These are phyloP conservation scores for Euleptes europaea DNA, from an alignment of 2,113 vertebrate genomes.

Conservation along the genomic window DNA sequence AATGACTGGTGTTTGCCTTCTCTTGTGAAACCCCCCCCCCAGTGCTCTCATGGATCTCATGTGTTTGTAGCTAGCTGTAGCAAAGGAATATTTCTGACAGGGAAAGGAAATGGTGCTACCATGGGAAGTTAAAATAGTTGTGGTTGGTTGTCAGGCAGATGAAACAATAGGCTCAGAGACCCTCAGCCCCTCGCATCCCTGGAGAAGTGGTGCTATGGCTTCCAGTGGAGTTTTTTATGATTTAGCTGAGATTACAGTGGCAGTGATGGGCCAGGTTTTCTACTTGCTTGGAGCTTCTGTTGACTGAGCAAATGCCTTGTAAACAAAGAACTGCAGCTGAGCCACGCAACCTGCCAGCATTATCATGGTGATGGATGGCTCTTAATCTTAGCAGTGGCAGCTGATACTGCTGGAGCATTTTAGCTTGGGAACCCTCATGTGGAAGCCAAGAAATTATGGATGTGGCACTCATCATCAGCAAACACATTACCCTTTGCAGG, in stretches of 20 bases:
- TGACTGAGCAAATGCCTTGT: neutral
- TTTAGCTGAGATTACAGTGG: neutral
- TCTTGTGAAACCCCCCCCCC: no score
- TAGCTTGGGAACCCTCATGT: conserved; percentile 8
- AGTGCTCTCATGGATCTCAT: no score
- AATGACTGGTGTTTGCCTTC: no score
- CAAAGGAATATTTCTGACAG: neutral
- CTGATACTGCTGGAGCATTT: conserved; percentile 11
- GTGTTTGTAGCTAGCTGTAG: neutral
- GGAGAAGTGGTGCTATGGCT: neutral
- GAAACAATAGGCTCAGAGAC: neutral
- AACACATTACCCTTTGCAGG: conserved; percentile 12
- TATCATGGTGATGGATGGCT: conserved; percentile 40
- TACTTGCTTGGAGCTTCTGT: neutral
- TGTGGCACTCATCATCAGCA: conserved; percentile 14
- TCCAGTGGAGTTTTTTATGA: neutral
- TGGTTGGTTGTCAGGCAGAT: neutral
- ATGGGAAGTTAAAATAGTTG: neutral
- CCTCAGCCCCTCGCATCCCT: neutral
- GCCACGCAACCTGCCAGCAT: neutral
- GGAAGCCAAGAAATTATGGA: conserved; percentile 22
- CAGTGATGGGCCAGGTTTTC: neutral
- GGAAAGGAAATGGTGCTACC: no score
- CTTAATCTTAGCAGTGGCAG: conserved; percentile 16
- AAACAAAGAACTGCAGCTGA: conserved; percentile 16